Percentiles rank a stretch among this genome's conserved stretches.
Conservation (phyloP, 2,888 invertebrate species). For the Xiphydria camelus region DNA sequence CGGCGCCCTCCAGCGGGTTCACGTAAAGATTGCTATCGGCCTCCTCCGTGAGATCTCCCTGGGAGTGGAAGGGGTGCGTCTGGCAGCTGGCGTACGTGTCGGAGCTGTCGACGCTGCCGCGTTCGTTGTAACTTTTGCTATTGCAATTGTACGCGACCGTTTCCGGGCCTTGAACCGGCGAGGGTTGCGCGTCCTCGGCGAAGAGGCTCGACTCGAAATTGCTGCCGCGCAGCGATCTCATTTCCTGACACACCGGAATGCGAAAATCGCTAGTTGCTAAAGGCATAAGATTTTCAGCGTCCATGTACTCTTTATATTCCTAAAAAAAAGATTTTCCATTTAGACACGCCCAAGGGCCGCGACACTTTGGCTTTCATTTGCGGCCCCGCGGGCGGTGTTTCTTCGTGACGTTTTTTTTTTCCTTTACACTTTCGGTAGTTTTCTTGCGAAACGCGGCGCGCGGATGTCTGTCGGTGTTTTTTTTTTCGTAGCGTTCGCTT, state of each 20-base stretch:
- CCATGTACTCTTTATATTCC: slow-evolving; percentile 90
- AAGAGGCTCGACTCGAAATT: slow-evolving; percentile 58
- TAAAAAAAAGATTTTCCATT: slow-evolving; percentile 61
- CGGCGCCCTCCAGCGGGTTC: slow-evolving; percentile 71
- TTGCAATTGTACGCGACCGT: slow-evolving; percentile 39
- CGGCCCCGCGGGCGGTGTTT: too few species aligned
- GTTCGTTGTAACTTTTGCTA: slow-evolving; percentile 51
- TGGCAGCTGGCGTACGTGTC: slow-evolving; percentile 97
- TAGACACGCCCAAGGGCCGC: too few species aligned
- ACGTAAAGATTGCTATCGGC: slow-evolving; percentile 86
- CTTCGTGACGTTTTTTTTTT: too few species aligned
- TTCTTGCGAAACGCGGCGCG: too few species aligned
- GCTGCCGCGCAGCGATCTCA: slow-evolving; percentile 68
- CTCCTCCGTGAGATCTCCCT: slow-evolving; percentile 74
- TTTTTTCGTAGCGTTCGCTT: too few species aligned
- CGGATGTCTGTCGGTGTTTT: too few species aligned
- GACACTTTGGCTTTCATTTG: too few species aligned
- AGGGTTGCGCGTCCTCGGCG: slow-evolving; percentile 29
- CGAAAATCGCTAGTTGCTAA: slow-evolving; percentile 83
- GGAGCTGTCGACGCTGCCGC: slow-evolving; percentile 70
- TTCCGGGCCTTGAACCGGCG: slow-evolving; percentile 24
- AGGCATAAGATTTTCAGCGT: slow-evolving; percentile 87
- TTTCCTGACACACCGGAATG: slow-evolving; percentile 80
- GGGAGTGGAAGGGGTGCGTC: slow-evolving; percentile 91
- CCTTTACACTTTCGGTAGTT: too few species aligned